A percentile compares a stretch with the other conserved stretches of the same genome.
Evolutionary conservation across 1,140 invertebrate species (phyloP).

Genomic region (Aphelinus atriplicis): DNA sequence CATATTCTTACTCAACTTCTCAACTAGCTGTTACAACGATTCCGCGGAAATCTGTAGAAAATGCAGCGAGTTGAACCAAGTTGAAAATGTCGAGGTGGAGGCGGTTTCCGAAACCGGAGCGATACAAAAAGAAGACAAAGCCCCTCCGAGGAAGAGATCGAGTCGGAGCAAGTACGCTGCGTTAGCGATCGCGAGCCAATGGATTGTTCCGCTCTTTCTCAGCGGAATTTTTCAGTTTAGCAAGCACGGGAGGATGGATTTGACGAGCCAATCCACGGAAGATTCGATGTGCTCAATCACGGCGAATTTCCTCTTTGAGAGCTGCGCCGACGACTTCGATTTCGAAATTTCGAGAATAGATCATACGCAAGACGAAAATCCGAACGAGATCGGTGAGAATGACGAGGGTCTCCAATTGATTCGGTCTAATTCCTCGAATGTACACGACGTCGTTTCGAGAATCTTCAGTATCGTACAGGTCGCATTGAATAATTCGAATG

Average conservation of each 20-base stretch:
- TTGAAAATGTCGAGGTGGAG: not conserved
- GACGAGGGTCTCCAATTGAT: not conserved
- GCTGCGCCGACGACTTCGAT: not conserved
- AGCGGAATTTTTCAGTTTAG: not conserved
- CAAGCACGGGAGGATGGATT: not conserved
- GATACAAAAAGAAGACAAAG: no score
- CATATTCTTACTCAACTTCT: not conserved
- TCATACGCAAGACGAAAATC: not conserved
- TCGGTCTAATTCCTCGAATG: not conserved
- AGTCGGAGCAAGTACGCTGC: not conserved
- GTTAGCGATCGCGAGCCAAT: constrained; percentile 1
- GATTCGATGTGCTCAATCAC: not conserved
- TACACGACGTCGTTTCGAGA: not conserved
- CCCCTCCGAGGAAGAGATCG: not conserved
- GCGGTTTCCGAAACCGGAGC: no score
- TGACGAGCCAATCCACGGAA: not conserved
- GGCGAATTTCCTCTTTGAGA: constrained; percentile 9
- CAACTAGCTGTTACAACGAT: not conserved
- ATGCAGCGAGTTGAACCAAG: not conserved
- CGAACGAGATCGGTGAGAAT: not conserved
- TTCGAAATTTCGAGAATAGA: not conserved
- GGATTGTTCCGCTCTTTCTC: not conserved
- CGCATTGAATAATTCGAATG: not conserved
- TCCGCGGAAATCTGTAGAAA: not conserved
- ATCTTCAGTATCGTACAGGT: not conserved